Evolutionary conservation across 2,888 invertebrate genomes (phyloP).

Genomic region (Chaetogeoica ovagalla): DNA sequence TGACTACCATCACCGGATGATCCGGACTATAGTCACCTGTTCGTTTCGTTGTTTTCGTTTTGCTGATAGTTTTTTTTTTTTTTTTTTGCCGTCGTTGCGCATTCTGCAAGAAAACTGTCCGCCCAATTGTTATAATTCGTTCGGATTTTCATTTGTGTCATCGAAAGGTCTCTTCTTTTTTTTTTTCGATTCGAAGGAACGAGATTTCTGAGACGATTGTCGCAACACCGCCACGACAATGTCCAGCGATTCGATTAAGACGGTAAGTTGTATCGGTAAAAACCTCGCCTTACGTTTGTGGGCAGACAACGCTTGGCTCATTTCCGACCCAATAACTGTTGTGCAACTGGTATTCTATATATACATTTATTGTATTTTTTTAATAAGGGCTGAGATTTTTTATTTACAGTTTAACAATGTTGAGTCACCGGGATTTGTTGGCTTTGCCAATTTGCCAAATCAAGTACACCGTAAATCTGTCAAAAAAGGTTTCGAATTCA

Average conservation of each 20-base stretch:
- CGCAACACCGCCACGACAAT: neutral
- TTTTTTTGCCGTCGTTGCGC: no score
- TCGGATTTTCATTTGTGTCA: no score
- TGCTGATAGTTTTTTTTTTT: no score
- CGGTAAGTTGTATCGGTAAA: neutral
- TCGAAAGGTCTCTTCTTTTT: no score
- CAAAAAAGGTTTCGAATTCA: constrained; percentile 97
- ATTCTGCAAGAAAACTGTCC: no score
- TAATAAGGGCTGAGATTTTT: neutral
- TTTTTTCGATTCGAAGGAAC: no score
- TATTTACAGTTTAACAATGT: constrained; percentile 74
- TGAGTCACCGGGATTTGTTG: constrained; percentile 86
- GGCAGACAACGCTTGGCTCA: no score
- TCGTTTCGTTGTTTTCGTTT: no score
- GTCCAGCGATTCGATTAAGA: constrained; percentile 27
- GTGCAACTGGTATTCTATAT: neutral
- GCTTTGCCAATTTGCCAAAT: constrained; percentile 93
- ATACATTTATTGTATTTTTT: neutral
- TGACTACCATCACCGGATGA: no score
- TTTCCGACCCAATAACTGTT: neutral
- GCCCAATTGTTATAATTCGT: no score
- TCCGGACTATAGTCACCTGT: no score
- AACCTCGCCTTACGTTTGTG: neutral
- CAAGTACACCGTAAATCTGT: constrained; percentile 97
- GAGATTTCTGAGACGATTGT: no score